These are phyloP conservation scores for Acromyrmex heyeri DNA, from an alignment of 1,140 invertebrate species.

Conservation along the genomic window DNA sequence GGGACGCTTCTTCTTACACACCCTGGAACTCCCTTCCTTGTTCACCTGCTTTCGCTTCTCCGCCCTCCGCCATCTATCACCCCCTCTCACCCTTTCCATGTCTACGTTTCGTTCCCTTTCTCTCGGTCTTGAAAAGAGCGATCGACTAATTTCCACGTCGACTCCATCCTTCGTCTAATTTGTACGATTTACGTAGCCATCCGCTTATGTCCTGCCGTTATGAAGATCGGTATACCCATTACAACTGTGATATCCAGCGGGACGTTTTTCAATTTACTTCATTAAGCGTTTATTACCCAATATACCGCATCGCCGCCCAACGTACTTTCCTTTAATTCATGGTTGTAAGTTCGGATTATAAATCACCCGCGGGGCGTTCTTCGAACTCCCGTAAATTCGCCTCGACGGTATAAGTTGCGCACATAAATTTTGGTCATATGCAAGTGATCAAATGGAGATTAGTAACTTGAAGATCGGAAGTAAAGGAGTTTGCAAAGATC, in stretches of 20 bases:
- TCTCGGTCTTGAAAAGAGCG: slow-evolving; percentile 34
- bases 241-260: not conserved
- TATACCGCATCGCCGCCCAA: slow-evolving; percentile 5
- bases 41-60: slow-evolving; percentile 8
- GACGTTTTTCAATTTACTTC: slow-evolving; percentile 49
- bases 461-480: not conserved
- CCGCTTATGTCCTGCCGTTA: slow-evolving; percentile 7
- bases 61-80: slow-evolving; percentile 29
- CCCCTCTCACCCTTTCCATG: not conserved
- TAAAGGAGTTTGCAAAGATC: too few relatives aligned
- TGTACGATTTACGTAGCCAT: slow-evolving; percentile 62
- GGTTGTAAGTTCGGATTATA: slow-evolving; percentile 6
- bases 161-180: slow-evolving; percentile 58
- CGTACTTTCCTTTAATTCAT: slow-evolving; percentile 41
- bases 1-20: slow-evolving; percentile 49
- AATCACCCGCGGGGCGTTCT: slow-evolving; percentile 45
- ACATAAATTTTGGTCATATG: slow-evolving; percentile 35
- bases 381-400: slow-evolving; percentile 42
- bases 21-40: not conserved
- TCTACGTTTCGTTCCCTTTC: slow-evolving; percentile 41
- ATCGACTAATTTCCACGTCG: slow-evolving; percentile 69
- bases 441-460: slow-evolving; percentile 18
- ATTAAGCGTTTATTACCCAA: slow-evolving; percentile 51
- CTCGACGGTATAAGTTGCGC: not conserved
- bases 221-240: slow-evolving; percentile 23